Base-by-base conservation (phyloP, 2,797 vertebrate genomes). In the Pseudopleuronectes americanus region DNA sequence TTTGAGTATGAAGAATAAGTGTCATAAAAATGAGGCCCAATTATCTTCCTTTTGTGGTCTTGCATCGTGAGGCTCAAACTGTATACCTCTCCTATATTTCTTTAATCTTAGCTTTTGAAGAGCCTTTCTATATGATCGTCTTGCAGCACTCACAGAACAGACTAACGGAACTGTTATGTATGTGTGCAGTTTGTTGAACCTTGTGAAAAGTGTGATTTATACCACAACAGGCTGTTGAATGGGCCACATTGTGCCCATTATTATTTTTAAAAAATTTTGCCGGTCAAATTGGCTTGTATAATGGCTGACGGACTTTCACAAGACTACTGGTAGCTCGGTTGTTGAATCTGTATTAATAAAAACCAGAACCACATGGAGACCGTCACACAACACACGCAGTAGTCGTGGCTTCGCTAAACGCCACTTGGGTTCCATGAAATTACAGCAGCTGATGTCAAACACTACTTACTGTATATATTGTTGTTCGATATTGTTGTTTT, bases 221-320 rank as follows among this genome's bases (percentile, higher is more conserved):
- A 55, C 22, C n/a, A 36, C n/a, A 70, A 47, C 1, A 2, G 26
- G 78, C 31, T 72, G 68, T 58, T 73, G 64, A 57, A 67, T 71
- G 68, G 67, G 63, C 74, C 66, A 77, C 49, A 57, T 56, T 69
- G 73, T 76, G 61, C 64, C 48, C 65, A 53, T 74, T 81, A 52
- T 83, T 85, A 81, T 76, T 45, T n/a, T n/a, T n/a, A n/a, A n/a
- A n/a, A n/a, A n/a, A n/a, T 28, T 28, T 77, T 76, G 71, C 74
- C 66, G 63, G 57, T 82, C 75, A 81, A 76, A 79, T 59, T 57
- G 66, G 71, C 84, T 90, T 72, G 88, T 77, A 85, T 87, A 88
- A 90, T 72, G 89, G 77, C 69, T 85, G 76, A 79, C 74, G 71
- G 79, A 84, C 77, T 89, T 90, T 91, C 67, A 86, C 79, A 77